A percentile compares a stretch with the other conserved stretches of the same genome.
phyloP scores from a whole-genome alignment of 2,888 invertebrate species.

The Thyatira batis region DNA sequence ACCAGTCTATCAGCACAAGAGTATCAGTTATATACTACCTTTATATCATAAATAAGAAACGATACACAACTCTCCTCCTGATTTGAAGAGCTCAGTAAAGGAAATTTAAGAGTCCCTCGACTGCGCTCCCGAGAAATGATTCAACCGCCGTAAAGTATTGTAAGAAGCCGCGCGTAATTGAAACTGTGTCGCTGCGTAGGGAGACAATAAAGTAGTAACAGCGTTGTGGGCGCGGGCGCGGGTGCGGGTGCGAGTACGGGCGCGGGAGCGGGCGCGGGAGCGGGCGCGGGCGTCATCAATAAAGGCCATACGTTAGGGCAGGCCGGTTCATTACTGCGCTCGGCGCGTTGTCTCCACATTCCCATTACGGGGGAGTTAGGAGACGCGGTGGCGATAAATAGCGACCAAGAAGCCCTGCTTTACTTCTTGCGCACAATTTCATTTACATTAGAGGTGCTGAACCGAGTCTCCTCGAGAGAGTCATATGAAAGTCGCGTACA shows the following conservation, averaged over 20 bases:
- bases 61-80: neutral
- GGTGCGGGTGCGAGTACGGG: too few relatives aligned
- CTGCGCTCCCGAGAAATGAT: slow-evolving; percentile 38
- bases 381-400: slow-evolving; percentile 78
- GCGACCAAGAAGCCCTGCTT: slow-evolving; percentile 72
- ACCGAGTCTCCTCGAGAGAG: slow-evolving; percentile 67
- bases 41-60: neutral
- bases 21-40: neutral
- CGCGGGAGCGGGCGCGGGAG: too few relatives aligned
- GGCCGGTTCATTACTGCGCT: slow-evolving; percentile 74
- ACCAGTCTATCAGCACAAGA: neutral
- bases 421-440: slow-evolving; percentile 80
- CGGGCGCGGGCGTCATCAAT: slow-evolving; percentile 72
- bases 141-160: slow-evolving; percentile 58
- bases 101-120: slow-evolving; percentile 23
- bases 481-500: slow-evolving; percentile 73
- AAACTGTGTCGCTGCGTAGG: slow-evolving; percentile 61
- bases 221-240: slow-evolving; percentile 56
- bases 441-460: slow-evolving; percentile 80
- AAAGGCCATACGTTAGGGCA: slow-evolving; percentile 74
- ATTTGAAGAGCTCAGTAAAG: slow-evolving; percentile 27
- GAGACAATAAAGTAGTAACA: slow-evolving; percentile 64
- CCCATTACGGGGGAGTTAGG: slow-evolving; percentile 77
- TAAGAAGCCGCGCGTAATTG: slow-evolving; percentile 66
- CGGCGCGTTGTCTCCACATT: slow-evolving; percentile 67